phyloP scores from a whole-genome alignment of 2,113 vertebrate genomes.

The Ivindomyrus marchei region DNA sequence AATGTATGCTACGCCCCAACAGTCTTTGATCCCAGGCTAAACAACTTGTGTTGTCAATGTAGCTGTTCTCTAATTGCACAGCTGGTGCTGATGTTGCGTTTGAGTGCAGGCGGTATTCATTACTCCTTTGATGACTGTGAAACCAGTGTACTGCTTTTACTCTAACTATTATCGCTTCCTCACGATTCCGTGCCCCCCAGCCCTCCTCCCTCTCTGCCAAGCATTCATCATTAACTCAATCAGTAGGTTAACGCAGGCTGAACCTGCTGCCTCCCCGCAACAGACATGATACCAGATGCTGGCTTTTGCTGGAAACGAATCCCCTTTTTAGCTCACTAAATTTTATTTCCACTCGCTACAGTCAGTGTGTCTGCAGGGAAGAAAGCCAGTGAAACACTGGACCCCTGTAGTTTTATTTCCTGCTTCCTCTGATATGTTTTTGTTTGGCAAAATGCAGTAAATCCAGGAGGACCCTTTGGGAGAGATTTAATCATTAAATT shows the following conservation, averaged over 20 bases:
- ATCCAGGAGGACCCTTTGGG: neutral
- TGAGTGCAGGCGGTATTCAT: neutral
- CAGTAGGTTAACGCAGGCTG: neutral
- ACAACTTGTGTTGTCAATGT: neutral
- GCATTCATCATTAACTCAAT: neutral
- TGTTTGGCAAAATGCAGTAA: neutral
- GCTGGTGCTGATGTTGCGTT: neutral
- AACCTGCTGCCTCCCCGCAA: neutral
- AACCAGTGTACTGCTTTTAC: neutral
- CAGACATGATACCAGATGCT: neutral
- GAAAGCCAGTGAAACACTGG: neutral
- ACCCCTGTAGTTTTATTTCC: neutral
- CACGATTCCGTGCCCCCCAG: neutral
- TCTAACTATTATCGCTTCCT: neutral
- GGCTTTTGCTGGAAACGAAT: neutral
- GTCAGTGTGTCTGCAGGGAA: neutral
- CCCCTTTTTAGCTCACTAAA: neutral
- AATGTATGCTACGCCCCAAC: neutral
- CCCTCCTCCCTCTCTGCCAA: neutral
- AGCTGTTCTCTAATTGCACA: neutral
- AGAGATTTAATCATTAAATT: neutral
- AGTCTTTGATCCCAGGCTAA: constrained; percentile 1
- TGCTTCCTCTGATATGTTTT: neutral
- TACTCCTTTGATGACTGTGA: neutral
- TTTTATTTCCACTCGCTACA: neutral